Conservation (phyloP, 2,797 vertebrate species). For the Sebastes matsubarae region DNA sequence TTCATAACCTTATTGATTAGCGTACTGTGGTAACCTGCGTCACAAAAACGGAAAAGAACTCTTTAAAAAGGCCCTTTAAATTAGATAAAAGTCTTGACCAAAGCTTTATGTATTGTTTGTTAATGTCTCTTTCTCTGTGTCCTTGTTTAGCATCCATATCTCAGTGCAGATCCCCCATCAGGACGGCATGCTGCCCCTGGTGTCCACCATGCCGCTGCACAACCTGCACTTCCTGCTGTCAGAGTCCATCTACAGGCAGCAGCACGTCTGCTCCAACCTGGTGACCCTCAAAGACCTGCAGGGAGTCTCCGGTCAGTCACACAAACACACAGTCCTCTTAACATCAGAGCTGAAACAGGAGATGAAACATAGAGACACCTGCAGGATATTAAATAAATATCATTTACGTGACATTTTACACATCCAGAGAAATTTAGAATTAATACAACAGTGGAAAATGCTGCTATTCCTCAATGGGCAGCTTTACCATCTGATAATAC, state of each 20-base stretch:
- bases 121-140: background rate
- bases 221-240: constrained; percentile 97
- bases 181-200: constrained; percentile 96
- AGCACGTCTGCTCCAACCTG: constrained; percentile 97
- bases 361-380: background rate
- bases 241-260: constrained; percentile 97
- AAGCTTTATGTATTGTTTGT: accelerated
- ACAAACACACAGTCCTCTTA: background rate
- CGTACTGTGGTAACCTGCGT: no score
- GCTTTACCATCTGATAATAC: no score
- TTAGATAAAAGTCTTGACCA: background rate
- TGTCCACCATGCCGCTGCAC: constrained; percentile 96
- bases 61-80: no score
- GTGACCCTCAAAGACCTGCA: constrained; percentile 88
- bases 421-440: background rate
- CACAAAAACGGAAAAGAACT: no score
- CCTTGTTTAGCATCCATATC: constrained; percentile 91
- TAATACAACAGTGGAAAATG: background rate
- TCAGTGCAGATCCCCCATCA: constrained; percentile 99
- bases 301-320: constrained; percentile 89
- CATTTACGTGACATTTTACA: background rate
- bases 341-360: background rate
- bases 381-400: background rate
- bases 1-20: no score
- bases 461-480: background rate